phyloP scores from a whole-genome alignment of 2,113 vertebrate species.

The Taurulus bubalis region DNA sequence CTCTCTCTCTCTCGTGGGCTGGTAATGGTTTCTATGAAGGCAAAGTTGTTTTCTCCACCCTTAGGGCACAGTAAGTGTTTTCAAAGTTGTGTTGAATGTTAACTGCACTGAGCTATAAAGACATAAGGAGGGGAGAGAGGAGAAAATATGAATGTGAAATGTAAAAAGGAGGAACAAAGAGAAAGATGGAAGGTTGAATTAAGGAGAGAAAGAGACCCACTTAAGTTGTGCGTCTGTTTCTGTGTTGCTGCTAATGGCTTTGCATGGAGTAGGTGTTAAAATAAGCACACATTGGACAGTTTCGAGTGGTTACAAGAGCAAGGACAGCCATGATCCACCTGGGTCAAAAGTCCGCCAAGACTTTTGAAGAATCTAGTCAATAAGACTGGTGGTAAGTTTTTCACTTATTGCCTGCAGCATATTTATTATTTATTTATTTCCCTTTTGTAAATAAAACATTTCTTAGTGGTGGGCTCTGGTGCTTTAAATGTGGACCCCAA shows the following conservation, averaged over 20 bases:
- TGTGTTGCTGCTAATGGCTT: slow-evolving; percentile 40
- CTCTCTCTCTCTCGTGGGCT: slow-evolving; percentile 20
- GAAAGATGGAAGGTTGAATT: not conserved
- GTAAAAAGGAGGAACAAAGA: slow-evolving; percentile 3
- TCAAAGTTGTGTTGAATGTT: slow-evolving; percentile 36
- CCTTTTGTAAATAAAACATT: not conserved
- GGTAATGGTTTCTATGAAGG: slow-evolving; percentile 53
- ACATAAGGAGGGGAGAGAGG: slow-evolving; percentile 24
- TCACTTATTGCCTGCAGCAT: not conserved
- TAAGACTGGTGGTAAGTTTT: not conserved
- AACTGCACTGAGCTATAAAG: slow-evolving; percentile 17
- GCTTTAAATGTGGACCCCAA: not conserved
- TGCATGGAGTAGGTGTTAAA: slow-evolving; percentile 6
- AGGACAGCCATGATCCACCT: slow-evolving; percentile 3
- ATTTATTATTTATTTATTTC: not conserved
- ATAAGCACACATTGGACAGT: not conserved
- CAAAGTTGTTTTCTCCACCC: slow-evolving; percentile 28
- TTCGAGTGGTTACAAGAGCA: slow-evolving; percentile 9
- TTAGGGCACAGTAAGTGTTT: slow-evolving; percentile 18
- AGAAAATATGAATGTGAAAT: slow-evolving; percentile 21
- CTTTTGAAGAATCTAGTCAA: not conserved
- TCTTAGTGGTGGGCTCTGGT: not conserved
- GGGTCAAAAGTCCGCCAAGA: not conserved
- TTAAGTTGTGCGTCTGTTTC: slow-evolving; percentile 11
- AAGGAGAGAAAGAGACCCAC: not conserved